Conservation (phyloP, 2,113 vertebrate species). For the Oryctolagus cuniculus region mOryCun1.1 NC_091439.1:101503501-101504000, state of each 20-base stretch:
- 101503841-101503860: background rate
- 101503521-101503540: background rate
- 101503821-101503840: background rate
- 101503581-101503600: background rate
- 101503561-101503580: background rate
- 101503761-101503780: background rate
- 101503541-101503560: background rate
- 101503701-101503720: background rate
- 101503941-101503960: background rate
- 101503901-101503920: background rate
- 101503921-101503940: background rate
- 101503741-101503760: background rate
- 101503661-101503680: background rate
- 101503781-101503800: background rate
- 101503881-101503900: background rate
- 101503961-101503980: background rate
- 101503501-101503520: background rate
- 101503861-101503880: background rate
- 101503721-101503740: background rate
- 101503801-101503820: background rate
- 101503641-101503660: background rate
- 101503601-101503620: background rate
- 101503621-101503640: background rate
- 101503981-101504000: background rate
- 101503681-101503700: background rate